Evolutionary conservation across 2,797 vertebrate genomes (phyloP).

Genomic region (Simalia tracyae): DNA sequence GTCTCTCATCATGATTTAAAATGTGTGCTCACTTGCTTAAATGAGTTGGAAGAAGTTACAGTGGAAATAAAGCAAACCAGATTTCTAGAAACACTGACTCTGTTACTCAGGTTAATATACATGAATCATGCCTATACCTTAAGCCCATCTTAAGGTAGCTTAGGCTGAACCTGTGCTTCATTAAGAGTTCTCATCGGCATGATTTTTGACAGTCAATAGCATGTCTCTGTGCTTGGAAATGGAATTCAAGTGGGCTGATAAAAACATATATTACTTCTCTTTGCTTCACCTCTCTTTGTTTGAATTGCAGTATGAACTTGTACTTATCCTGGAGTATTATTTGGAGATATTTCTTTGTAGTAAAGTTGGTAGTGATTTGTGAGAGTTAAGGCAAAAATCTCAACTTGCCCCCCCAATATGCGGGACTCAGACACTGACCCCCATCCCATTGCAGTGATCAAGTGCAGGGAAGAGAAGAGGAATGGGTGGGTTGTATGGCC

Average conservation of each 20-base stretch:
- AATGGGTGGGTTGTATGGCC: too few species aligned
- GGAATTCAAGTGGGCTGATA: background rate
- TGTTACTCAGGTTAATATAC: slow-evolving; percentile 66
- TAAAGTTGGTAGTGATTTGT: background rate
- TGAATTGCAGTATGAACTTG: background rate
- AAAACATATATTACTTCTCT: background rate
- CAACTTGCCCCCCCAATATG: background rate
- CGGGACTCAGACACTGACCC: background rate
- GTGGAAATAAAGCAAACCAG: slow-evolving; percentile 64
- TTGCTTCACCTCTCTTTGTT: background rate
- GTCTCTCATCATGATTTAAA: slow-evolving; percentile 69
- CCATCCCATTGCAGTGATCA: too few species aligned
- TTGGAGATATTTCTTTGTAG: background rate
- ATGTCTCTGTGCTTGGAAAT: background rate
- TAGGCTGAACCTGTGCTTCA: slow-evolving; percentile 62
- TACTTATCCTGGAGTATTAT: background rate
- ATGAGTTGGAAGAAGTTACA: slow-evolving; percentile 66
- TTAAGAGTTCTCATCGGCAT: slow-evolving; percentile 37
- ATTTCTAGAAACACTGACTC: slow-evolving; percentile 56
- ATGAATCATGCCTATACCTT: slow-evolving; percentile 65
- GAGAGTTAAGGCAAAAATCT: background rate
- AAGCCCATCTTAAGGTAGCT: slow-evolving; percentile 63
- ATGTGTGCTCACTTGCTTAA: slow-evolving; percentile 64
- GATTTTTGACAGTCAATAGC: slow-evolving; percentile 24
- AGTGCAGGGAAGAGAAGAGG: too few species aligned